phyloP scores from a whole-genome alignment of 2,797 vertebrate genomes.

The Thunnus albacares region DNA sequence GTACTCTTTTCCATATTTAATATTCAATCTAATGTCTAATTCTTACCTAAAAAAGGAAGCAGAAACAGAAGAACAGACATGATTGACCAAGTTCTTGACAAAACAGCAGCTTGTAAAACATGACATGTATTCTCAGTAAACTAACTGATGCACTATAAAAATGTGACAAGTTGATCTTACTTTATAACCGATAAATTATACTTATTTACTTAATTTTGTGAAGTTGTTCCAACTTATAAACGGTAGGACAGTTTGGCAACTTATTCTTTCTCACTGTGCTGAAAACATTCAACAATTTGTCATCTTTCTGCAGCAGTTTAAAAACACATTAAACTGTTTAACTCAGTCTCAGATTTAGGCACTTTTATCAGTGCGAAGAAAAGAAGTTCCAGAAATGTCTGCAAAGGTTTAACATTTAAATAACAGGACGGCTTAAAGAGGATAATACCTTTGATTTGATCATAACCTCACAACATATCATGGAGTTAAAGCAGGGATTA shows the following conservation, averaged over 20 bases:
- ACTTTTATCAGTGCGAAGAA: neutral
- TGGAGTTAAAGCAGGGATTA: constrained; percentile 70
- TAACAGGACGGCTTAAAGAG: constrained; percentile 57
- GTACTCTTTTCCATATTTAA: too few relatives aligned
- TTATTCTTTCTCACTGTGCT: too few relatives aligned
- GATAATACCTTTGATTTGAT: constrained; percentile 73
- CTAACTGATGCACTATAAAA: too few relatives aligned
- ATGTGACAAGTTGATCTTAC: too few relatives aligned
- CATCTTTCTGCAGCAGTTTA: neutral
- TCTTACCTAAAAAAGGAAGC: neutral
- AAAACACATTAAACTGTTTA: neutral
- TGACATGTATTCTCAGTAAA: neutral
- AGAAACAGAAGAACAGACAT: neutral
- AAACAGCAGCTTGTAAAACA: neutral
- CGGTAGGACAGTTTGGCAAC: too few relatives aligned
- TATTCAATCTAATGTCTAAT: neutral
- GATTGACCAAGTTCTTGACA: neutral
- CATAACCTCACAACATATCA: constrained; percentile 72
- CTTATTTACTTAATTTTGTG: too few relatives aligned
- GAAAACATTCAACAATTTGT: neutral
- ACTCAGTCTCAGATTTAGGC: neutral
- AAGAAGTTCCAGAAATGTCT: neutral
- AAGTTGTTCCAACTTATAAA: too few relatives aligned
- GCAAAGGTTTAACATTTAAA: constrained; percentile 46
- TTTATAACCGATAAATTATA: too few relatives aligned